Evolutionary conservation across 2,797 vertebrate species (phyloP), one percentile per base, ranked within the genome.

Genomic region (Mycteria americana): DNA sequence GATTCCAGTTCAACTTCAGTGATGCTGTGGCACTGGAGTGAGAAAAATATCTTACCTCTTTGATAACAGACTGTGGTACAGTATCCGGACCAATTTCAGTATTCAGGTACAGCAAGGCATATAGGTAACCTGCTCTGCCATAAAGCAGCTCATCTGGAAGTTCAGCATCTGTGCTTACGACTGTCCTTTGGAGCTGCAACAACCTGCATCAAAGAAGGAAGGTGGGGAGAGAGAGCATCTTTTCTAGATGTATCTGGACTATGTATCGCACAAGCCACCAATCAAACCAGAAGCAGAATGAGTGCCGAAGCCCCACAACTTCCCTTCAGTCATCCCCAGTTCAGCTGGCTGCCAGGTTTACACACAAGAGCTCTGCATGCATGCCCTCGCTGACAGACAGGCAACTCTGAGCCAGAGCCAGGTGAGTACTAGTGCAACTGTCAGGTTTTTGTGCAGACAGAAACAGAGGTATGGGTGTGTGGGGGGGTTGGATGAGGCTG

Each of bases 101-200:
- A 93, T 99, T 99, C 69, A 99, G 46, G 84, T 99, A 99, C 15
- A 99, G 98, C 93, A 99, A 98, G 77, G 99, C 98, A 15, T 98
- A 99, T 0, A 99, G 98, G 86, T 99, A 99, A 18, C 99, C 99
- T 2, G 99, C 98, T 30, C 99, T 98, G 39, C 99, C 99, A 12
- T 99, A 99, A 18, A 99, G 98, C 80, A 99, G 98, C 96, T 99
- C 99, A 60, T 99, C 99, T 2, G 99, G 98, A 69, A 99, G 96
- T 35, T 99, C 99, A 0, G 98, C 97, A 46, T 99, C 99, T 9
- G 95, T 92, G 94, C 98, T 98, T 86, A 99, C 33, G 13, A 99
- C 98, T 3, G 98, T 97, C 46, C 98, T 98, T 94, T 99, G 99
- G 75, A 99, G 98, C 94, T 99, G 99, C 59, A 99, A 97, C 78